These are phyloP conservation scores for Apis dorsata DNA, from an alignment of 1,140 invertebrate genomes.

Conservation along the genomic window DNA sequence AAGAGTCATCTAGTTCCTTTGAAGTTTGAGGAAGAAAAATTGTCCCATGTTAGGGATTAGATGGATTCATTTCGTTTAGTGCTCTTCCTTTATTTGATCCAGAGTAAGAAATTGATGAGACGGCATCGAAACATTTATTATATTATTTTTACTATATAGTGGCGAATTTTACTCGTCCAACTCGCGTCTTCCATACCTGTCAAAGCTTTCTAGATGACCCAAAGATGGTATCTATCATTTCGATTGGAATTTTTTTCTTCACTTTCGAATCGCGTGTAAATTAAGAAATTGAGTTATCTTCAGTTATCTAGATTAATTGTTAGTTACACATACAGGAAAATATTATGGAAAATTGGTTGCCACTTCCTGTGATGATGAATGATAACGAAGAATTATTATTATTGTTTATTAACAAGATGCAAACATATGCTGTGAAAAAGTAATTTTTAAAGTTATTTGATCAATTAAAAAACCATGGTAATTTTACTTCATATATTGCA, in stretches of 20 bases:
- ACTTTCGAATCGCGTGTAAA: not conserved
- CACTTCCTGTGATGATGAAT: not conserved
- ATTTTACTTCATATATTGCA: no score
- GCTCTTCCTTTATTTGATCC: not conserved
- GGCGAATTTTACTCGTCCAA: not conserved
- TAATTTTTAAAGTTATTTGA: no score
- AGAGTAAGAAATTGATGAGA: not conserved
- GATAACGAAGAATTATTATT: no score
- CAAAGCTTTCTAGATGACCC: not conserved
- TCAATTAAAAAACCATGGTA: no score
- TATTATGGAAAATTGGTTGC: not conserved
- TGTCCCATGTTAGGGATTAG: not conserved
- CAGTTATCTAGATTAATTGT: not conserved
- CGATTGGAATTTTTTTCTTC: not conserved
- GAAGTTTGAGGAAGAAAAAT: not conserved
- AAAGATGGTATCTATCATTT: not conserved
- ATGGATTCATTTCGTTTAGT: not conserved
- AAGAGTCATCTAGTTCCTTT: not conserved
- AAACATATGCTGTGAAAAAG: no score
- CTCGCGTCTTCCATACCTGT: not conserved
- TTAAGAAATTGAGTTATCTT: not conserved
- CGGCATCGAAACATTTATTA: constrained; percentile 9
- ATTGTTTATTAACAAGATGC: no score
- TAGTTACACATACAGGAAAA: not conserved
- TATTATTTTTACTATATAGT: constrained; percentile 2